Evolutionary conservation across 2,113 vertebrate genomes (phyloP), one percentile per base, ranked within the genome.

Genomic region (Strix aluco): DNA sequence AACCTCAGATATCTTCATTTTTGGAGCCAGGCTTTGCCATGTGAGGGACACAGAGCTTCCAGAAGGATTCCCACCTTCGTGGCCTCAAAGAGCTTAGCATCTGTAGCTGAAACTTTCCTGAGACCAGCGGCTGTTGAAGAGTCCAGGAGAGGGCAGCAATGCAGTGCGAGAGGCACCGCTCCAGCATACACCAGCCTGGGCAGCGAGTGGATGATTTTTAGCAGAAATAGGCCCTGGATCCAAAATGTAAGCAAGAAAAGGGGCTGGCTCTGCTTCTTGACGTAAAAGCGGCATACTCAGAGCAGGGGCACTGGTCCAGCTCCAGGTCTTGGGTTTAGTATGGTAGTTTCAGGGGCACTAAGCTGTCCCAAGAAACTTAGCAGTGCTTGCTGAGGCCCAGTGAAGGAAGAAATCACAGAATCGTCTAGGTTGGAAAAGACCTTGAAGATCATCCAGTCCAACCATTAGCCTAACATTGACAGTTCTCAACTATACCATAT

Each of bases 61-160:
- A n/a, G 30, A 70, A 52, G 38, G 51, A 42, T 67, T 94, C 20
- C 20, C n/a, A 59, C 13, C 11, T 78, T 34, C 16, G 2, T 23
- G 51, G 27, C 32, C 42, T 46, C 65, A 5, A 58, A 54, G 15
- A 9, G 6, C 4, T 0, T 5, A 21, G 21, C 25, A 22, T 5
- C 42, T 22, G 34, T 0, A 40, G 52, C 15, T 32, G 34, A 34
- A 51, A 63, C 51, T 55, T 67, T 16, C 19, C 55, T 21, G 67
- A 73, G 51, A 52, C 69, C 73, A 34, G 52, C 19, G 5, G 73
- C 88, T 59, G 59, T 4, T 13, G 52, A 46, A 58, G 81, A 90
- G 90, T 11, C 97, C 97, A 92, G 92, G 88, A 97, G 96, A 92
- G 92, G 96, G 95, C 96, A 95, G 94, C 94, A 96, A 34, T 4